Percentiles rank a stretch among this genome's conserved stretches.
Conservation (phyloP, 2,888 invertebrate species). For the Andrena marginata region DNA sequence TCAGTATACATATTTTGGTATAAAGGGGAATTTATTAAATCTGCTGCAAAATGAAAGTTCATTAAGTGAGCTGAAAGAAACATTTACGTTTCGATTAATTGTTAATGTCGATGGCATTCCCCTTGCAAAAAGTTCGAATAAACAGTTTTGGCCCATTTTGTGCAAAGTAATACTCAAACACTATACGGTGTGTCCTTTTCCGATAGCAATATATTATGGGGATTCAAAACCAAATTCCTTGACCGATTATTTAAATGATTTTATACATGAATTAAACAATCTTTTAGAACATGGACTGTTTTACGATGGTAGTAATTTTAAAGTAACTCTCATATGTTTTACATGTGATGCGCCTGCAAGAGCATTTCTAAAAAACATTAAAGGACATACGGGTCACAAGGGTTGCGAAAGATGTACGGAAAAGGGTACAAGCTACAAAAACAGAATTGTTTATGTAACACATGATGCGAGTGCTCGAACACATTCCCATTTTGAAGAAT, state of each 20-base stretch:
- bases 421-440: slow-evolving; percentile 11
- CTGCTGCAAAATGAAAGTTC: slow-evolving; percentile 5
- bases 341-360: slow-evolving; percentile 31
- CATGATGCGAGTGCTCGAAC: background rate
- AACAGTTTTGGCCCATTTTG: slow-evolving; percentile 1
- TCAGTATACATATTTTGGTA: slow-evolving; percentile 28
- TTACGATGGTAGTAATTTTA: slow-evolving; percentile 8
- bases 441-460: background rate
- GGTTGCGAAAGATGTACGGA: slow-evolving; percentile 37
- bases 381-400: slow-evolving; percentile 27
- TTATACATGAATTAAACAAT: slow-evolving; percentile 26
- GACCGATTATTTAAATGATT: slow-evolving; percentile 23
- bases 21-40: slow-evolving; percentile 24
- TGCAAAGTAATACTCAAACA: background rate
- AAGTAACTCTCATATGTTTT: slow-evolving; percentile 27
- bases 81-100: slow-evolving; percentile 16
- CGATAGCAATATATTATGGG: slow-evolving; percentile 23
- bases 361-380: slow-evolving; percentile 36
- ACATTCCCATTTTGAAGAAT: slow-evolving; percentile 22
- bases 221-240: slow-evolving; percentile 35
- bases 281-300: slow-evolving; percentile 18
- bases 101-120: slow-evolving; percentile 25
- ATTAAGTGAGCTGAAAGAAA: slow-evolving; percentile 27
- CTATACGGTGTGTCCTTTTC: slow-evolving; percentile 16
- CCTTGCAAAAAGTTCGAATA: slow-evolving; percentile 20